phyloP scores from a whole-genome alignment of 2,113 vertebrate genomes.

The Morone saxatilis region DNA sequence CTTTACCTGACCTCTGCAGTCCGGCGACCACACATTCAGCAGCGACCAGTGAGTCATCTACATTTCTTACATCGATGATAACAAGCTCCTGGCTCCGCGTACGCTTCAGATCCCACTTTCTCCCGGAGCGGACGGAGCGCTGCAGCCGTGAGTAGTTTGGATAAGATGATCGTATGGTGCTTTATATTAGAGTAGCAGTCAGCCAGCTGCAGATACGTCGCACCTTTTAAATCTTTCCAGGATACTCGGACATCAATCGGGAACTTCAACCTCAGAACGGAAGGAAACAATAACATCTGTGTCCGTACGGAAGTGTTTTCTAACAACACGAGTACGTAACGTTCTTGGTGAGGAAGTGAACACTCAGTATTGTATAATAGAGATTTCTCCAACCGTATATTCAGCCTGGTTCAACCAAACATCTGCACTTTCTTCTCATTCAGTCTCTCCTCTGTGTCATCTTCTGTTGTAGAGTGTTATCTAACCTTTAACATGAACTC shows the following conservation, averaged over 20 bases:
- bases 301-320: conserved; percentile 28
- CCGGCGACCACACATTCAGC: too few species aligned
- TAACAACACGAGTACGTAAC: conserved; percentile 26
- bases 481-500: conserved; percentile 30
- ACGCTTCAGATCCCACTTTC: conserved; percentile 17
- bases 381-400: conserved; percentile 20
- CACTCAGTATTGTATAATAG: conserved; percentile 64
- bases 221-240: conserved; percentile 58
- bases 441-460: conserved; percentile 29
- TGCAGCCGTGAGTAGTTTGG: conserved; percentile 19
- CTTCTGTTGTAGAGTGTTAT: conserved; percentile 38
- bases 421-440: conserved; percentile 44
- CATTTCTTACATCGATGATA: neutral
- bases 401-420: conserved; percentile 28
- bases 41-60: too few species aligned
- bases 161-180: conserved; percentile 54
- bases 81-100: conserved; percentile 14
- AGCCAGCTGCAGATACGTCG: conserved; percentile 81
- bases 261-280: neutral
- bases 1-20: too few species aligned
- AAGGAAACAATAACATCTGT: conserved; percentile 15
- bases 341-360: conserved; percentile 35
- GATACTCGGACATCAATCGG: conserved; percentile 27
- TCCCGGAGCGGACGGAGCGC: conserved; percentile 3
- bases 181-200: conserved; percentile 79